Evolutionary conservation across 2,113 vertebrate species (phyloP), one percentile per base, ranked within the genome.

Genomic region (Polyodon spathula): DNA sequence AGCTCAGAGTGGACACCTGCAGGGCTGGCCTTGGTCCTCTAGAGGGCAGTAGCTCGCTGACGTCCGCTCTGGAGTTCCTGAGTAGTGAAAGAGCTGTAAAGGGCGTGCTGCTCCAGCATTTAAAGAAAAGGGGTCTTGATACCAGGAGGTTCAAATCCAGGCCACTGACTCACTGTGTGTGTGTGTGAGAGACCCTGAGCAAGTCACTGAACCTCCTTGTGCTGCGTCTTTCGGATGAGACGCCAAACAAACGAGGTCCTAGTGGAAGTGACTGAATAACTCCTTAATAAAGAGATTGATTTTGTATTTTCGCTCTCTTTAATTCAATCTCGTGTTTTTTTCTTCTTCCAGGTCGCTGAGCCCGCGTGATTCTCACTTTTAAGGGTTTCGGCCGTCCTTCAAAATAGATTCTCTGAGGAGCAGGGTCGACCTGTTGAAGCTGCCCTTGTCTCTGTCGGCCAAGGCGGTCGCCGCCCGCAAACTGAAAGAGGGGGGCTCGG

Each of bases 381-480:
- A 51, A 6, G 42, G 73, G 76, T 68, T 81, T 74, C 46, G 11
- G 46, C 76, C 77, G 69, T 79, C 83, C 73, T 93, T 88, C 94
- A 98, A 93, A 84, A 98, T 98, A 96, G 93, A 98, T 92, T 92
- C 95, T 88, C 86, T 98, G 90, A 92, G 90, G 93, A 93, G 88
- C 69, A 95, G 92, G 3, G 95, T 97, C 73, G 94, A 97, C 69
- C 88, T 98, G 74, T 79, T 94, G 82, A 92, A 90, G 84, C 89
- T 89, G 85, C 95, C 95, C 37, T 75, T 98, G 69, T 83, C 90
- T 67, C 89, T 97, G 66, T 81, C 85, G 57, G 76, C 82, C 68
- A 86, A 84, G 76, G 84, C 86, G 66, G 79, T 87, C 76, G 75
- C 84, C 0, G 80, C 87, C 71, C 82, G 83, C 61, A 88, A 88